Evolutionary conservation across 2,797 vertebrate species (phyloP), one percentile per base, ranked within the genome.

Genomic region (Euthynnus affinis): DNA sequence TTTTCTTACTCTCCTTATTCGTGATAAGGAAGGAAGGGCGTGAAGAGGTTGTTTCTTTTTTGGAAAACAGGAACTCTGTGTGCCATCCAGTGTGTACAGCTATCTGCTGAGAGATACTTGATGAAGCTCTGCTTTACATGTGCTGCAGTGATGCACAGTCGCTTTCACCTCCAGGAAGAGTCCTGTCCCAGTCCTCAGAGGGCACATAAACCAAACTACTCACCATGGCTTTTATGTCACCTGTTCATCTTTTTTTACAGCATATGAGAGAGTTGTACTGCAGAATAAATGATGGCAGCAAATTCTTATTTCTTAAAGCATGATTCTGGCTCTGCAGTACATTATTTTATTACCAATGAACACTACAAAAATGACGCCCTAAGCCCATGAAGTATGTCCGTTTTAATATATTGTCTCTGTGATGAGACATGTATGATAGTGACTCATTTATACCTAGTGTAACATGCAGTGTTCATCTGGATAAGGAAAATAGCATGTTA

Each of bases 21-120:
- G 17, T 15, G 64, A 79, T 78, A 71, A 68, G 65, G 29, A 60
- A 56, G 40, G 14, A 59, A 71, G 65, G 53, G 57, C 61, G 76
- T 8, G n/a, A 40, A 53, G 58, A 76, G 59, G 25, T 59, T 57
- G 58, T 40, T 49, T 44, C 6, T 63, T 40, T 73, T 55, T 49
- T 53, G 42, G 57, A 60, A 56, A 67, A 48, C 57, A 42, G 49
- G 55, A 57, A 48, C 37, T 57, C 7, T 22, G 52, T 53, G 71
- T 52, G 40, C 29, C 6, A 42, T 52, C 42, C 61, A 23, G 17
- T 3, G 52, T 56, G 80, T 64, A 40, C 18, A 14, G 17, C 40
- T 6, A 15, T 40, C 27, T 63, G 0, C 25, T 20, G 18, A 57
- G n/a, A 56, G 40, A 70, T 37, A 59, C 44, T n/a, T 37, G 14